Evolutionary conservation across 2,113 vertebrate genomes (phyloP).

Genomic region (Neodontobutis hainanensis): DNA sequence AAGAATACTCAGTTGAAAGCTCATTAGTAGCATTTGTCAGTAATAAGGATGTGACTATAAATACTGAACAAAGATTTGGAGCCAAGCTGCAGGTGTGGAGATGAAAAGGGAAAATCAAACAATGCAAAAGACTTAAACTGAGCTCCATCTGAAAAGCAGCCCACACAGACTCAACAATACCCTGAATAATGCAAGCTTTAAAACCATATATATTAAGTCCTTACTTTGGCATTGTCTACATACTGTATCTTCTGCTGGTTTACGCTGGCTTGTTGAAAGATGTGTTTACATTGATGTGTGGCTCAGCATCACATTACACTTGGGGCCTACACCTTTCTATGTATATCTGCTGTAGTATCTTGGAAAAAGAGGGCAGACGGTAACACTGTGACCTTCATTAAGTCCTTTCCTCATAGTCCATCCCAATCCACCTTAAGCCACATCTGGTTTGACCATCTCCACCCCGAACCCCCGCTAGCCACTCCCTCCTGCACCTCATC

Average conservation of each 20-base stretch:
- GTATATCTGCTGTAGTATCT: background rate
- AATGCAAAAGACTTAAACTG: background rate
- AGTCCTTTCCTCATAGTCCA: constrained; percentile 37
- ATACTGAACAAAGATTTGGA: background rate
- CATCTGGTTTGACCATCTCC: constrained; percentile 81
- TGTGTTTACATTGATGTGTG: constrained; percentile 18
- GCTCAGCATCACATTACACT: constrained; percentile 8
- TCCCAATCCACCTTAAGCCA: constrained; percentile 55
- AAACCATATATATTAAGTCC: background rate
- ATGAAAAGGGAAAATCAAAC: background rate
- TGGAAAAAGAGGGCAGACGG: constrained; percentile 41
- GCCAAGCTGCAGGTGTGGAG: constrained; percentile 4
- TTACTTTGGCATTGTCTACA: background rate
- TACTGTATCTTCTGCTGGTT: background rate
- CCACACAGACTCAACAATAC: too few relatives aligned
- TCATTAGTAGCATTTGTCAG: constrained; percentile 21
- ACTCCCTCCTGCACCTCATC: constrained; percentile 75
- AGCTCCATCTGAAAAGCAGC: too few relatives aligned
- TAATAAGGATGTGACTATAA: constrained; percentile 20
- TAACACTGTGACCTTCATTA: constrained; percentile 71
- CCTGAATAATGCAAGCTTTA: too few relatives aligned
- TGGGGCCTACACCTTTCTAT: constrained; percentile 26
- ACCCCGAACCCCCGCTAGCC: constrained; percentile 61
- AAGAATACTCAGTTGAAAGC: constrained; percentile 2
- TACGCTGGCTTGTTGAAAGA: constrained; percentile 9